Conservation (phyloP, 2,888 invertebrate species). For the Nezara viridula region DNA sequence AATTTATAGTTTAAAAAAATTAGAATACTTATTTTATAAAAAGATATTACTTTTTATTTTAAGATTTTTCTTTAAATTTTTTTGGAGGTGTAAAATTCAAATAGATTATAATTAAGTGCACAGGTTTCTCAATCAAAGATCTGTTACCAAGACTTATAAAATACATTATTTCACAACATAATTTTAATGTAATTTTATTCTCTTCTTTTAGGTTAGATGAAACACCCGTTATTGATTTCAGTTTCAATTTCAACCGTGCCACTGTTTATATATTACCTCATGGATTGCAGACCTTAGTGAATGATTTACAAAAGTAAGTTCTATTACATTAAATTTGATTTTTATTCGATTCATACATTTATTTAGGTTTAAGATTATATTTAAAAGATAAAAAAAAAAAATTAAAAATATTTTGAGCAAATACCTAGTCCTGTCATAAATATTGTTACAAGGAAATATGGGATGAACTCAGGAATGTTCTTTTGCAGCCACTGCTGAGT, state of each 20-base stretch:
- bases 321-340: background rate
- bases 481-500: too few species aligned
- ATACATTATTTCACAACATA: background rate
- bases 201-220: slow-evolving; percentile 4
- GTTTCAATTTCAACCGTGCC: background rate
- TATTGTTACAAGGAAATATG: too few species aligned
- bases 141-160: background rate
- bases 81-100: too few species aligned
- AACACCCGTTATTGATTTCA: slow-evolving; percentile 12
- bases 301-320: slow-evolving; percentile 41
- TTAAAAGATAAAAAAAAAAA: too few species aligned
- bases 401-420: too few species aligned
- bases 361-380: background rate
- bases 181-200: background rate
- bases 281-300: background rate
- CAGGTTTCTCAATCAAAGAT: background rate
- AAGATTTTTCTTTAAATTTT: too few species aligned
- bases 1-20: too few species aligned
- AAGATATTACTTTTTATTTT: too few species aligned
- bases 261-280: slow-evolving; percentile 41
- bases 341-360: background rate
- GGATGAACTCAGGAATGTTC: too few species aligned
- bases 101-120: too few species aligned
- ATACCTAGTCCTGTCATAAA: too few species aligned
- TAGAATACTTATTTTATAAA: too few species aligned